Conservation (phyloP, 2,888 invertebrate genomes). For the Nymphalis urticae region DNA sequence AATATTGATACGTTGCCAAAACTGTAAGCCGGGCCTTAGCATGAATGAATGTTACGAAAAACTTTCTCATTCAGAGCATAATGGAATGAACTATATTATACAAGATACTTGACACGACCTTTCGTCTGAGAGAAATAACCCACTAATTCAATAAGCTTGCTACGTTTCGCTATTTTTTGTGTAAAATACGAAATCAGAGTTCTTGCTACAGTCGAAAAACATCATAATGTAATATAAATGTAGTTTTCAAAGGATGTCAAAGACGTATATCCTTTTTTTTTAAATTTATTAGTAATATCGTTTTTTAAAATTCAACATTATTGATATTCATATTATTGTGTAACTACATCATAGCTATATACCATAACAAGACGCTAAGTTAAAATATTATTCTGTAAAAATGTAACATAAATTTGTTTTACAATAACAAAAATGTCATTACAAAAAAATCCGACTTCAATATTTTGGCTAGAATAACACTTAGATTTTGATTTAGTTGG, state of each 20-base stretch:
- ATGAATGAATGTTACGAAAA: constrained; percentile 10
- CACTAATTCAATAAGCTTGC: constrained; percentile 7
- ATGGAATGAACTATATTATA: constrained; percentile 10
- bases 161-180: constrained; percentile 2
- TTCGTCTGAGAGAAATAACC: not conserved
- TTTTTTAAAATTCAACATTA: too few relatives aligned
- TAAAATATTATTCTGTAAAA: too few relatives aligned
- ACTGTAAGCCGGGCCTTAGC: constrained; percentile 3
- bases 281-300: not conserved
- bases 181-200: not conserved
- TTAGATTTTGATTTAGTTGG: too few relatives aligned
- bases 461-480: too few relatives aligned
- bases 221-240: not conserved
- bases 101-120: constrained; percentile 6
- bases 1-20: constrained; percentile 10
- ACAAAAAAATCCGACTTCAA: too few relatives aligned
- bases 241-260: not conserved
- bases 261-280: not conserved
- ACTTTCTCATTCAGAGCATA: constrained; percentile 12
- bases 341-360: too few relatives aligned
- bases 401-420: too few relatives aligned
- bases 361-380: too few relatives aligned
- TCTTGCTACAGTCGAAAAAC: not conserved
- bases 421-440: too few relatives aligned
- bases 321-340: too few relatives aligned